These are phyloP conservation scores for Uropetala carovei DNA, from an alignment of 2,888 invertebrate genomes.

Conservation along the genomic window DNA sequence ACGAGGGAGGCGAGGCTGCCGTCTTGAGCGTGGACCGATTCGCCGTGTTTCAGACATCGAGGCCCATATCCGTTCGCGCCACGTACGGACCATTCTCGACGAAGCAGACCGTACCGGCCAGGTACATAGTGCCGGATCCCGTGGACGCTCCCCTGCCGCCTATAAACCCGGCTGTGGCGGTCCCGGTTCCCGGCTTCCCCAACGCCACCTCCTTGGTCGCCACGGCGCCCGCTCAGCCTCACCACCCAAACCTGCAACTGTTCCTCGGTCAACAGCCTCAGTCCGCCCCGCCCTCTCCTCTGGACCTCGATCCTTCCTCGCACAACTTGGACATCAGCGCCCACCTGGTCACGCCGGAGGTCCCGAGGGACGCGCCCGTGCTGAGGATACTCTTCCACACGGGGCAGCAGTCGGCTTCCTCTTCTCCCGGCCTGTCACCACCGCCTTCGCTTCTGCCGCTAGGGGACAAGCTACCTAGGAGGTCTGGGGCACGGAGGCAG, in stretches of 20 bases:
- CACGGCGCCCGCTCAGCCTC: constrained; percentile 55
- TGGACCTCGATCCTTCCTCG: constrained; percentile 80
- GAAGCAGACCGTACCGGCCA: constrained; percentile 94
- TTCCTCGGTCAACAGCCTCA: constrained; percentile 58
- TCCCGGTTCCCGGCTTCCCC: constrained; percentile 67
- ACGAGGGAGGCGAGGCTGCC: constrained; percentile 79
- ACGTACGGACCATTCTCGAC: constrained; percentile 97
- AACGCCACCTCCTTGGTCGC: constrained; percentile 70
- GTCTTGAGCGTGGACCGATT: constrained; percentile 91
- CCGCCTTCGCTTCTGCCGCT: constrained; percentile 6
- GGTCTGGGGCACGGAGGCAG: constrained; percentile 75
- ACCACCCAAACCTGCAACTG: constrained; percentile 45
- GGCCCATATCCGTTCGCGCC: constrained; percentile 93
- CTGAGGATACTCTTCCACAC: constrained; percentile 95
- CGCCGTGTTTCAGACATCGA: constrained; percentile 93
- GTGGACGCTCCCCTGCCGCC: constrained; percentile 77
- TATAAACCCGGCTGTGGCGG: constrained; percentile 69
- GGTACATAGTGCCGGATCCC: constrained; percentile 91
- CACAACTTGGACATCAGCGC: constrained; percentile 94
- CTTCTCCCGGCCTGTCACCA: constrained; percentile 73
- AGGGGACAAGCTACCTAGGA: constrained; percentile 18
- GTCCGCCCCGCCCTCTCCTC: constrained; percentile 76
- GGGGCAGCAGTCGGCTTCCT: constrained; percentile 79
- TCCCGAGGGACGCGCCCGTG: constrained; percentile 94
- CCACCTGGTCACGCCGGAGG: constrained; percentile 91